These are phyloP conservation scores for Eulemur albifrons DNA, from an alignment of 2,797 vertebrate genomes.

Conservation along the genomic window DNA sequence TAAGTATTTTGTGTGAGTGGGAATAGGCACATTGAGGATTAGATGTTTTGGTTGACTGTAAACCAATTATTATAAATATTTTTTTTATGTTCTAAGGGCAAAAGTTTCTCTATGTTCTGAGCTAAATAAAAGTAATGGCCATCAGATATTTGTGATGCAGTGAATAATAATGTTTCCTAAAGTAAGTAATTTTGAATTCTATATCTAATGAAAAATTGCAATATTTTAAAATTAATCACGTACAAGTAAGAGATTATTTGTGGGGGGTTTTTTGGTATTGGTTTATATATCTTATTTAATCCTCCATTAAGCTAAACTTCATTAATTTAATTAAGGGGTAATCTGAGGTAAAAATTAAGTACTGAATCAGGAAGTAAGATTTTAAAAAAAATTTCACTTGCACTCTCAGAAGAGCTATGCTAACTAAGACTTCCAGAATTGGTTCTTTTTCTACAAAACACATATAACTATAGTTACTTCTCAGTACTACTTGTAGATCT, in stretches of 20 bases:
- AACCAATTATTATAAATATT: not conserved
- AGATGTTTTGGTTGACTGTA: not conserved
- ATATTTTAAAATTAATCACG: not conserved
- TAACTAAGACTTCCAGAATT: not conserved
- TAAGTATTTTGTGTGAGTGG: constrained; percentile 85
- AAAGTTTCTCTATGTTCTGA: not conserved
- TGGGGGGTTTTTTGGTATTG: not conserved
- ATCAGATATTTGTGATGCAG: not conserved
- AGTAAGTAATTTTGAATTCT: not conserved
- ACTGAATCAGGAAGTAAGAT: not conserved
- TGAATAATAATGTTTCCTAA: constrained; percentile 11
- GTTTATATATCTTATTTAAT: not conserved
- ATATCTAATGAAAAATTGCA: not conserved
- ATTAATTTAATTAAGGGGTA: not conserved
- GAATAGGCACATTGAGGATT: not conserved
- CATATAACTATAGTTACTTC: not conserved
- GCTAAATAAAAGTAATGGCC: not conserved
- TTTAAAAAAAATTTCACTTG: not conserved
- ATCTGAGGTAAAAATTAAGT: not conserved
- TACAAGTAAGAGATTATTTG: not conserved
- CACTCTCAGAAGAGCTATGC: not conserved
- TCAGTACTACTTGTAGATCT: not conserved
- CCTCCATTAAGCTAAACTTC: not conserved
- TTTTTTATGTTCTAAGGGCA: not conserved
- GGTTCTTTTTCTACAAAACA: not conserved